phyloP scores from a whole-genome alignment of 23 tunicate genomes.

The Trididemnum nubilum region DNA sequence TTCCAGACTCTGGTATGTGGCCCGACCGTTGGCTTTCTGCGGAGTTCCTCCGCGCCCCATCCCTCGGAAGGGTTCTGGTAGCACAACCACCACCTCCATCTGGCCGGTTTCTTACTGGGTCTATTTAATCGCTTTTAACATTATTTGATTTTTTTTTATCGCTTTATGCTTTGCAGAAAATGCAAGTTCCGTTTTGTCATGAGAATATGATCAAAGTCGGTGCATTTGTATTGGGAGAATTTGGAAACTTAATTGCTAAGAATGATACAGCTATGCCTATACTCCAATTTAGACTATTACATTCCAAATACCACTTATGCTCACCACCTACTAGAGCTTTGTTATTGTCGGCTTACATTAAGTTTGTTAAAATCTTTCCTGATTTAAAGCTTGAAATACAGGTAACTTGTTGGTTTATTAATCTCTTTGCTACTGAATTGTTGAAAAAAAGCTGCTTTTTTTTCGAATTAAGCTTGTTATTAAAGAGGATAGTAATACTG shows the following conservation, averaged over 20 bases:
- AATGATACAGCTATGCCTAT: conserved; percentile 70
- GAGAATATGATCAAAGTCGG: conserved; percentile 98
- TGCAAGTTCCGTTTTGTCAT: conserved; percentile 93
- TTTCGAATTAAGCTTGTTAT: too few species aligned
- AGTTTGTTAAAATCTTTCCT: conserved; percentile 83
- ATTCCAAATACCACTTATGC: conserved; percentile 84
- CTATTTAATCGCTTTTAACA: too few species aligned
- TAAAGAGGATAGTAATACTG: too few species aligned
- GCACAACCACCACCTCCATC: too few species aligned
- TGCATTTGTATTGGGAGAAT: conserved; percentile 89
- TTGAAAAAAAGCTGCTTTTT: too few species aligned
- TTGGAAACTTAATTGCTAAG: conserved; percentile 90
- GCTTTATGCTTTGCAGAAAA: conserved; percentile 47
- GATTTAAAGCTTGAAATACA: conserved; percentile 78
- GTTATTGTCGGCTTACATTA: conserved; percentile 85
- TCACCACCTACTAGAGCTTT: conserved; percentile 73
- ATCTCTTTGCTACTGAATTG: not conserved
- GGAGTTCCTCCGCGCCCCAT: too few species aligned
- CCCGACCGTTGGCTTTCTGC: too few species aligned
- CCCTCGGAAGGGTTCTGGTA: too few species aligned
- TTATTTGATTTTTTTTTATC: too few species aligned
- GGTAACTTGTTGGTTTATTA: too few species aligned
- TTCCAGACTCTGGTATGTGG: too few species aligned
- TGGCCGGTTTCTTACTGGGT: too few species aligned
- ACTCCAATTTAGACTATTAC: conserved; percentile 82